phyloP scores from a whole-genome alignment of 2,797 vertebrate species.

The Lemur catta region DNA sequence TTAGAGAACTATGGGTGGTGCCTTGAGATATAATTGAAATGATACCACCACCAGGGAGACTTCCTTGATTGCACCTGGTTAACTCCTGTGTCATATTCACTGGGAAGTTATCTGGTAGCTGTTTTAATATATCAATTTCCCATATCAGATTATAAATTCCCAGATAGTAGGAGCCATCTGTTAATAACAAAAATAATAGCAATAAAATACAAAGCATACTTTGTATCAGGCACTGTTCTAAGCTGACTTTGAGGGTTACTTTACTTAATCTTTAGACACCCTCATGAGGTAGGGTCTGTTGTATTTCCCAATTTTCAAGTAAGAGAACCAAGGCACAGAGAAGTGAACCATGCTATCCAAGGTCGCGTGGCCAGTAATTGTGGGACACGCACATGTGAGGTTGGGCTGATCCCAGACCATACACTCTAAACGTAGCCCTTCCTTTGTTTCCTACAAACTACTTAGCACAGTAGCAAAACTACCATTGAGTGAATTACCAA shows the following conservation, averaged over 20 bases:
- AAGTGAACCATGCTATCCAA: background rate
- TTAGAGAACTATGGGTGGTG: background rate
- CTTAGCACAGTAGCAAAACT: background rate
- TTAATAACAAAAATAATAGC: background rate
- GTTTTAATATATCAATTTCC: background rate
- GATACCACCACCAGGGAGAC: background rate
- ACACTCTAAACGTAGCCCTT: accelerated
- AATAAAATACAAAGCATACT: background rate
- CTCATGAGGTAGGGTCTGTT: background rate
- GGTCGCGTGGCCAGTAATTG: background rate
- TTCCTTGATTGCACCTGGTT: background rate
- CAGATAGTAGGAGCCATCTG: background rate
- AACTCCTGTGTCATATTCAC: background rate
- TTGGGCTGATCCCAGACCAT: background rate
- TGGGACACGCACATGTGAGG: background rate
- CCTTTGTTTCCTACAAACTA: background rate
- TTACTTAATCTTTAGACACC: background rate
- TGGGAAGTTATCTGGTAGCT: background rate
- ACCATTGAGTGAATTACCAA: background rate
- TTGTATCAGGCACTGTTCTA: too few relatives aligned
- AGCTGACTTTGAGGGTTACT: background rate
- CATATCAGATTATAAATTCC: background rate
- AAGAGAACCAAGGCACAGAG: background rate
- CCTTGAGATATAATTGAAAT: background rate
- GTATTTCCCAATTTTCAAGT: background rate